Evolutionary conservation across 2,797 vertebrate species (phyloP), one percentile per base, ranked within the genome.

Genomic region (Sphenodon punctatus): DNA sequence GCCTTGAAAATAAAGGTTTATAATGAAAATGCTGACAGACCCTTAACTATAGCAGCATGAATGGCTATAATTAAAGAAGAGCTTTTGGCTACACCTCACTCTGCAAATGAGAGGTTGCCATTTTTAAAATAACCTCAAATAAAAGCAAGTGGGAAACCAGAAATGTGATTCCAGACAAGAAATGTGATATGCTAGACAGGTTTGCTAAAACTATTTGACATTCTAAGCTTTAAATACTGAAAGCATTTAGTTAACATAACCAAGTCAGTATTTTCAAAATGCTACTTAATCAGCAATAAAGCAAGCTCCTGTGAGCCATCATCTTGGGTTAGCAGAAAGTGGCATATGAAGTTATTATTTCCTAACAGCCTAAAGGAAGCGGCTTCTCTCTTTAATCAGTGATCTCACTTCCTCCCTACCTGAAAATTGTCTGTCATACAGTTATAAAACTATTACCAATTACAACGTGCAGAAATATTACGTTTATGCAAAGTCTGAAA

Each of bases 271-370:
- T 94, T 94, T 95, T 94, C 92, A 91, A 93, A 93, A 93, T 80
- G 90, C 76, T 90, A 91, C 91, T 94, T 95, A 92, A 95, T 94
- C 92, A 95, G 92, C 88, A 95, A 90, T 91, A 94, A 94, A 94
- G 88, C 93, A 94, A 89, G 89, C 91, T 95, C 93, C 94, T 82
- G 90, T 92, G 91, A 94, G 90, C 89, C 86, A 93, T 94, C 93
- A 92, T 87, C 84, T 85, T 77, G 48, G 88, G 92, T 95, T 94
- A 94, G 89, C 84, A 92, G 75, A 94, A 95, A 93, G 88, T 88
- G 88, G 89, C 90, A 94, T 85, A 92, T 89, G 84, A 94, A 95
- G 87, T 93, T 95, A 92, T 93, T 95, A 94, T 93, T 94, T 90
- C 80, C 94, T 93, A 93, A 94, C 89, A 91, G 94, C 92, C 94